A percentile compares a stretch with the other conserved stretches of the same genome.
These are phyloP conservation scores for Elymnias hypermnestra DNA, from an alignment of 1,140 invertebrate species.

Conservation along the genomic window DNA sequence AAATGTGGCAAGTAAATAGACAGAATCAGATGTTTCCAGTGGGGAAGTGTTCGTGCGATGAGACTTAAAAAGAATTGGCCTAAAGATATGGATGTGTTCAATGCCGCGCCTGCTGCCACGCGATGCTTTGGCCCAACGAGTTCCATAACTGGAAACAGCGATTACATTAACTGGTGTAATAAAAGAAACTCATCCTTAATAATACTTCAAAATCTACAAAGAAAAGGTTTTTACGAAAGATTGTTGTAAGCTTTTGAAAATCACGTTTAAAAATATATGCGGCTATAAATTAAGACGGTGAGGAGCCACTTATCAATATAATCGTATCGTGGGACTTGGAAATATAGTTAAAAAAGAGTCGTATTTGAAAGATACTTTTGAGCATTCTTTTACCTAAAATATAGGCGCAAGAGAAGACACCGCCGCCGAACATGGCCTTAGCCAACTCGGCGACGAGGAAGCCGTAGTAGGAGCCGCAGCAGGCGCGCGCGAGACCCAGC, in stretches of 20 bases:
- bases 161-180: too few species aligned
- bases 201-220: too few species aligned
- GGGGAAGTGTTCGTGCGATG: slow-evolving; percentile 80
- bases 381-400: too few species aligned
- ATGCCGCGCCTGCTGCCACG: slow-evolving; percentile 81
- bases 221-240: too few species aligned
- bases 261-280: too few species aligned
- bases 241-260: too few species aligned
- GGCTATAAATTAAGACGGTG: too few species aligned
- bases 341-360: too few species aligned
- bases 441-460: not conserved
- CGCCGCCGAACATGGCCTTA: not conserved
- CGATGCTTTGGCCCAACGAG: slow-evolving; percentile 84
- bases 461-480: not conserved
- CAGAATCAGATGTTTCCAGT: slow-evolving; percentile 83
- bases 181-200: too few species aligned
- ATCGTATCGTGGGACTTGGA: too few species aligned
- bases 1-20: slow-evolving; percentile 81
- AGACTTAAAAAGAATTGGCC: slow-evolving; percentile 83
- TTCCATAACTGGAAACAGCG: slow-evolving; percentile 63
- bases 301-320: too few species aligned
- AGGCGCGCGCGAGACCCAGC: not conserved
- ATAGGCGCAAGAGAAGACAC: not conserved
- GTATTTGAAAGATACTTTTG: too few species aligned
- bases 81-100: slow-evolving; percentile 83